Conservation (phyloP, 2,888 invertebrate species). For the Xestia sexstrigata region DNA sequence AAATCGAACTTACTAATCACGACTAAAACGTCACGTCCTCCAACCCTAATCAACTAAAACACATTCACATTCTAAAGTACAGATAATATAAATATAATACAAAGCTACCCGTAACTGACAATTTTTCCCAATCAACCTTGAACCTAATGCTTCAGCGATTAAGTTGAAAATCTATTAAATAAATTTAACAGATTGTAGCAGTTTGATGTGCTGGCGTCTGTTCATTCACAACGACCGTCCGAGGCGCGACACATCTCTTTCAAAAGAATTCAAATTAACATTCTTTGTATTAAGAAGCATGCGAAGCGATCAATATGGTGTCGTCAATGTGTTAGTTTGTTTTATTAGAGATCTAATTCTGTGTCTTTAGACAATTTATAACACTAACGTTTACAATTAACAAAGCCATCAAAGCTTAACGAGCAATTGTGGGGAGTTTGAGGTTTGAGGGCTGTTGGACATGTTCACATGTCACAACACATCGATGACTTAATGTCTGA, state of each 20-base stretch:
- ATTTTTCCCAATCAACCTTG: no score
- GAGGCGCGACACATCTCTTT: neutral
- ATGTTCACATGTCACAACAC: no score
- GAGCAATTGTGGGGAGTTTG: conserved; percentile 65
- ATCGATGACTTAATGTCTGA: no score
- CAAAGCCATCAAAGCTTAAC: conserved; percentile 84
- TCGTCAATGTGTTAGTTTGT: conserved; percentile 68
- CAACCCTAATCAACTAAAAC: no score
- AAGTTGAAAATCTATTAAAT: no score
- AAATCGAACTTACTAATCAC: neutral
- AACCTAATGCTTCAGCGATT: no score
- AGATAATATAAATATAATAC: no score
- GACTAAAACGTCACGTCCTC: no score
- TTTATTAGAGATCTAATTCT: conserved; percentile 78
- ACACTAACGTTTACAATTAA: conserved; percentile 83
- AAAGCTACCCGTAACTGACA: no score
- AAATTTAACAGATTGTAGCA: no score
- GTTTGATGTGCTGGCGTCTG: no score
- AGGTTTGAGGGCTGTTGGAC: conserved; percentile 58
- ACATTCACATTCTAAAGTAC: no score
- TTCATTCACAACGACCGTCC: neutral
- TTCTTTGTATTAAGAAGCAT: conserved; percentile 42
- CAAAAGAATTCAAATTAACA: conserved; percentile 70
- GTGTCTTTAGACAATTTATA: conserved; percentile 41
- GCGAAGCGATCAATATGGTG: conserved; percentile 72